Evolutionary conservation across 2,113 vertebrate species (phyloP), one percentile per base, ranked within the genome.

Genomic region (Elephas maximus): DNA sequence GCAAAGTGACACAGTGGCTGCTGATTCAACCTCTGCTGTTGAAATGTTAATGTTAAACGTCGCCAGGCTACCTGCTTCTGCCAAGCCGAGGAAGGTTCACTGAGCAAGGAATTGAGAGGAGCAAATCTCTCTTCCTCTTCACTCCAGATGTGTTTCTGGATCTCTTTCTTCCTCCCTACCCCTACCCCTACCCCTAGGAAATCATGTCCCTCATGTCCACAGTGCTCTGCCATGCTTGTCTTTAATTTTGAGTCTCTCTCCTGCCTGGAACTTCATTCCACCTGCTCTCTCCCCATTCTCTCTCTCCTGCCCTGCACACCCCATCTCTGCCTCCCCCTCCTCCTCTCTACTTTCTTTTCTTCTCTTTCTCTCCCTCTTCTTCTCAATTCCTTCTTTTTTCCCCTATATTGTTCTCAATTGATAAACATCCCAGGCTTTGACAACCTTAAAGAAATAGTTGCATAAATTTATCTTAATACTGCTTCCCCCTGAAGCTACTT

Each of bases 251-350:
- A 17, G 14, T 18, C 23, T 67, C 18, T 10, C 12, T 60, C 57
- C 33, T 30, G 9, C 26, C 5, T 48, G 21, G 12, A 18, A 33
- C 41, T 1, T n/a, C 17, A 1, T 17, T 0, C 45, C 18, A 0
- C 4, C 26, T 26, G 33, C 21, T 20, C 0, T 0, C 53, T 37
- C 9, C 14, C 0, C 0, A 2, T 8, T 0, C 8, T 28, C 41
- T 10, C 20, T 17, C 8, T 23, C 1, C 20, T 26, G 24, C 2
- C 2, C 48, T 53, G 33, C 30, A 7, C 8, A 2, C 20, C 33
- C 17, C 8, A 3, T 8, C 26, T 67, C 65, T 30, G 65, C 28
- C 26, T 24, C 21, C 23, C 37, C 2, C 30, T 7, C 18, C 6
- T 6, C 1, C 4, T 1, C 2, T 8, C 4, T 44, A 6, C n/a